Conservation (phyloP, 2,888 invertebrate genomes). For the Ormyrus rosae region DNA sequence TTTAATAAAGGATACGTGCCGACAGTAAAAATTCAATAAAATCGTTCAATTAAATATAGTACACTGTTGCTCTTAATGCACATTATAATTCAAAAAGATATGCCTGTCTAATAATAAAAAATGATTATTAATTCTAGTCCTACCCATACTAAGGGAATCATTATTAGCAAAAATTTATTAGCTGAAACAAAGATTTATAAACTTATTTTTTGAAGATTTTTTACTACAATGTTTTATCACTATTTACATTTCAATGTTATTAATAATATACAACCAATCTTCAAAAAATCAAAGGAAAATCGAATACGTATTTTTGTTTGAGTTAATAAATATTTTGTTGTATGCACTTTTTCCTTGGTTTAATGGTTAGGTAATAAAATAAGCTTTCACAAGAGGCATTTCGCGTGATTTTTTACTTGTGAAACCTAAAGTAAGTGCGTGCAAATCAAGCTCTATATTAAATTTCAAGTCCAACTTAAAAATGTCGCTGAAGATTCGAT, state of each 20-base stretch:
- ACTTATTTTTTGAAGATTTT: slow-evolving; percentile 38
- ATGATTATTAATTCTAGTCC: slow-evolving; percentile 51
- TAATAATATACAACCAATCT: slow-evolving; percentile 18
- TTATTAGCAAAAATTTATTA: slow-evolving; percentile 36
- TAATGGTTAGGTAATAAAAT: slow-evolving; percentile 37
- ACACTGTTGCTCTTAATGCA: slow-evolving; percentile 50
- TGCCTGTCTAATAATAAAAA: slow-evolving; percentile 46
- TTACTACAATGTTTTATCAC: slow-evolving; percentile 35
- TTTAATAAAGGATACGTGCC: neutral
- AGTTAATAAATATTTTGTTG: slow-evolving; percentile 35
- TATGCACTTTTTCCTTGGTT: slow-evolving; percentile 29
- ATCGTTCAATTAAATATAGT: slow-evolving; percentile 48
- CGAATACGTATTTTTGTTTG: slow-evolving; percentile 17
- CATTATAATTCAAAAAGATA: slow-evolving; percentile 40
- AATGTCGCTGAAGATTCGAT: slow-evolving; percentile 36
- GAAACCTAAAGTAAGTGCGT: slow-evolving; percentile 40
- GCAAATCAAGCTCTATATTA: slow-evolving; percentile 14
- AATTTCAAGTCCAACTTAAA: slow-evolving; percentile 35
- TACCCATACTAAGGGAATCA: slow-evolving; percentile 35
- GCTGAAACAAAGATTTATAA: slow-evolving; percentile 15
- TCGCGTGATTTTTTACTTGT: slow-evolving; percentile 38
- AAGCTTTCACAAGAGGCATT: slow-evolving; percentile 41
- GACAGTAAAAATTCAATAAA: slow-evolving; percentile 30
- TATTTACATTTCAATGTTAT: slow-evolving; percentile 31
- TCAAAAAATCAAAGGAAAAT: slow-evolving; percentile 7